Percentiles rank a stretch among this genome's conserved stretches.
These are phyloP conservation scores for Drosophila ogumai DNA, from an alignment of 1,140 invertebrate genomes.

Conservation along the genomic window DNA sequence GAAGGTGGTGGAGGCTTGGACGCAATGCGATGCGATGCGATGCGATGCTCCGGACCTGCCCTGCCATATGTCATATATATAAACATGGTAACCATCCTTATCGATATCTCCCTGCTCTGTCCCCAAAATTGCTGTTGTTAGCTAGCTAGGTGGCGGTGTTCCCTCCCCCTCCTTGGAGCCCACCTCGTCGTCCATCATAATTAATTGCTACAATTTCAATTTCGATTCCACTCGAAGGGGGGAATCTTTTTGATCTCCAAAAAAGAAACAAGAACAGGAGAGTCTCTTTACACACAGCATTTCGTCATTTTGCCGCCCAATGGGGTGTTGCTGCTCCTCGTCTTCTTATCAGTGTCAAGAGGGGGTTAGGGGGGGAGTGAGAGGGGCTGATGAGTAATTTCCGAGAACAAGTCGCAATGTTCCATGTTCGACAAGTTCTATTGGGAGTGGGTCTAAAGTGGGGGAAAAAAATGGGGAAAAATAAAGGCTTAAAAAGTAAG, in stretches of 20 bases:
- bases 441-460: conserved; percentile 42
- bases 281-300: conserved; percentile 56
- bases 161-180: neutral
- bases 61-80: conserved; percentile 13
- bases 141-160: neutral
- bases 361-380: neutral
- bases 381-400: conserved; percentile 70
- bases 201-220: conserved; percentile 82
- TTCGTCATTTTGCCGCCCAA: conserved; percentile 61
- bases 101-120: conserved; percentile 31
- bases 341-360: conserved; percentile 48
- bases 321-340: conserved; percentile 17
- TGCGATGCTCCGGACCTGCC: conserved; percentile 15
- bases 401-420: conserved; percentile 64
- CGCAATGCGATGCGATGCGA: conserved; percentile 3
- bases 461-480: neutral
- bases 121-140: conserved; percentile 55
- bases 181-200: conserved; percentile 53
- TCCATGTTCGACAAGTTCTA: conserved; percentile 34
- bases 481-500: neutral
- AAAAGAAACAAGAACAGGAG: conserved; percentile 24
- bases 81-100: conserved; percentile 5
- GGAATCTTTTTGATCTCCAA: conserved; percentile 73
- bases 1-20: conserved; percentile 21
- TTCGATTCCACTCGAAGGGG: conserved; percentile 28